Conservation (phyloP, 2,888 invertebrate species). For the Drosophila tripunctata region DNA sequence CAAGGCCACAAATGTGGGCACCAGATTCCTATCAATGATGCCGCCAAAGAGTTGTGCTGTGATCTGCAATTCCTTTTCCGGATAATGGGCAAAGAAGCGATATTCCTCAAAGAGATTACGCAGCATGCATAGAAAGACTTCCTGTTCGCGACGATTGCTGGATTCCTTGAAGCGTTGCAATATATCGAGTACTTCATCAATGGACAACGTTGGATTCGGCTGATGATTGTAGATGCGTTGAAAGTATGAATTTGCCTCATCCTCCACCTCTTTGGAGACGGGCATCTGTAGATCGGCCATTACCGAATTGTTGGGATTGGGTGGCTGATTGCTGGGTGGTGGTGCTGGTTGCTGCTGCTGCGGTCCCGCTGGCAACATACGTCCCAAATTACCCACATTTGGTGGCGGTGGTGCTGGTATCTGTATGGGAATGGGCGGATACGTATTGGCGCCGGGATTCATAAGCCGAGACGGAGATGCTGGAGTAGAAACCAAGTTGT, state of each 20-base stretch:
- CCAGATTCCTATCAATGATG: slow-evolving; percentile 96
- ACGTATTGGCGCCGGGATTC: slow-evolving; percentile 88
- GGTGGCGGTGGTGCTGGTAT: slow-evolving; percentile 86
- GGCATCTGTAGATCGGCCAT: slow-evolving; percentile 92
- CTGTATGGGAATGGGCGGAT: slow-evolving; percentile 86
- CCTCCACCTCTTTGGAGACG: slow-evolving; percentile 98
- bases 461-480: slow-evolving; percentile 93
- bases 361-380: slow-evolving; percentile 87
- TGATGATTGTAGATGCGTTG: slow-evolving; percentile 99
- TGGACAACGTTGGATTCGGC: slow-evolving; percentile 96
- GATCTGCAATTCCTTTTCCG: slow-evolving; percentile 98
- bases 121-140: slow-evolving; percentile 98
- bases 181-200: slow-evolving; percentile 98
- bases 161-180: slow-evolving; percentile 98
- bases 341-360: slow-evolving; percentile 85
- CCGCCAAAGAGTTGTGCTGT: slow-evolving; percentile 99
- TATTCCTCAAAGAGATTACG: slow-evolving; percentile 99
- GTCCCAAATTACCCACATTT: slow-evolving; percentile 88
- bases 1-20: slow-evolving; percentile 92
- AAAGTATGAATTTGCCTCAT: slow-evolving; percentile 99
- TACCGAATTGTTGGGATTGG: slow-evolving; percentile 85
- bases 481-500: slow-evolving; percentile 90
- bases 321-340: slow-evolving; percentile 84
- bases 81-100: slow-evolving; percentile 99
- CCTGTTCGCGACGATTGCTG: slow-evolving; percentile 92